Evolutionary conservation across 2,113 vertebrate genomes (phyloP).

Genomic region (Rattus norvegicus): GRCr8 NC_086021.1:54229001-54229500

Average conservation of each 20-base stretch:
- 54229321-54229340: background rate
- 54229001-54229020: conserved; percentile 63
- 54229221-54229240: conserved; percentile 23
- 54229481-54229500: conserved; percentile 32
- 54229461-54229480: conserved; percentile 54
- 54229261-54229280: background rate
- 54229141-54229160: conserved; percentile 35
- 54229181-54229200: conserved; percentile 17
- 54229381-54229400: conserved; percentile 32
- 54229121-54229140: conserved; percentile 34
- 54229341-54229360: conserved; percentile 9
- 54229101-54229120: conserved; percentile 50
- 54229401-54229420: conserved; percentile 46
- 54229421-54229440: background rate
- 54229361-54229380: conserved; percentile 20
- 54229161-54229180: conserved; percentile 22
- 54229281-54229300: background rate
- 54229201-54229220: conserved; percentile 49
- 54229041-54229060: conserved; percentile 42
- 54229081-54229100: conserved; percentile 16
- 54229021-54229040: conserved; percentile 47
- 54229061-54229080: conserved; percentile 59
- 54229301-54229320: conserved; percentile 8
- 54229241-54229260: background rate
- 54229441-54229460: background rate